phyloP scores from a whole-genome alignment of 2,888 invertebrate genomes.

The Galeruca laticollis region DNA sequence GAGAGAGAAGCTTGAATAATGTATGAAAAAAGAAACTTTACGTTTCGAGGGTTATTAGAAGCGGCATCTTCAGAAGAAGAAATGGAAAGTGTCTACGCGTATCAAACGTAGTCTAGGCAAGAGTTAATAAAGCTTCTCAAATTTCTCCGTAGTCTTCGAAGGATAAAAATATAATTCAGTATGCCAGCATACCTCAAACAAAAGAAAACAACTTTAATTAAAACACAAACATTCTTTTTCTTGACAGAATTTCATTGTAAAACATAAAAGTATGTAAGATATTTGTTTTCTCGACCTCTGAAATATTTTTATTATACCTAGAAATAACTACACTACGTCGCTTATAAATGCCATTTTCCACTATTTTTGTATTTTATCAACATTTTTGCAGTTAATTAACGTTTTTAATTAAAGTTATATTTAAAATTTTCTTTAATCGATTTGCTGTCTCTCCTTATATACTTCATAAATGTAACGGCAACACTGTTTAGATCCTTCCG shows the following conservation, averaged over 20 bases:
- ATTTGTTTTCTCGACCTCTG: neutral
- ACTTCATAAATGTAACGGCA: neutral
- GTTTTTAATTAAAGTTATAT: neutral
- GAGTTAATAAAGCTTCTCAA: too few species aligned
- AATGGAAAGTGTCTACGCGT: too few species aligned
- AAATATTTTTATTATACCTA: neutral
- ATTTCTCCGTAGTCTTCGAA: too few species aligned
- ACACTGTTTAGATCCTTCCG: neutral
- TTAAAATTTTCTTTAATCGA: neutral
- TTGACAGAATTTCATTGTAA: neutral
- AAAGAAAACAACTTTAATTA: neutral
- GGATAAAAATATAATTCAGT: too few species aligned
- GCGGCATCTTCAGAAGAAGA: too few species aligned
- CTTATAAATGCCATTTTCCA: too few species aligned
- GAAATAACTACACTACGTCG: too few species aligned
- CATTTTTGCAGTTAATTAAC: neutral
- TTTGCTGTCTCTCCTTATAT: neutral
- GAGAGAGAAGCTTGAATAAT: too few species aligned
- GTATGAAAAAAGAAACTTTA: too few species aligned
- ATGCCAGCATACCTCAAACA: neutral
- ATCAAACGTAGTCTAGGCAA: too few species aligned
- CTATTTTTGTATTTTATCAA: too few species aligned
- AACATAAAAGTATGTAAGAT: neutral
- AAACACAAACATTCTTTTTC: neutral
- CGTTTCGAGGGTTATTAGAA: too few species aligned